Percentiles rank a stretch among this genome's conserved stretches.
Conservation (phyloP, 2,888 invertebrate genomes). For the Perizoma flavofasciatum region DNA sequence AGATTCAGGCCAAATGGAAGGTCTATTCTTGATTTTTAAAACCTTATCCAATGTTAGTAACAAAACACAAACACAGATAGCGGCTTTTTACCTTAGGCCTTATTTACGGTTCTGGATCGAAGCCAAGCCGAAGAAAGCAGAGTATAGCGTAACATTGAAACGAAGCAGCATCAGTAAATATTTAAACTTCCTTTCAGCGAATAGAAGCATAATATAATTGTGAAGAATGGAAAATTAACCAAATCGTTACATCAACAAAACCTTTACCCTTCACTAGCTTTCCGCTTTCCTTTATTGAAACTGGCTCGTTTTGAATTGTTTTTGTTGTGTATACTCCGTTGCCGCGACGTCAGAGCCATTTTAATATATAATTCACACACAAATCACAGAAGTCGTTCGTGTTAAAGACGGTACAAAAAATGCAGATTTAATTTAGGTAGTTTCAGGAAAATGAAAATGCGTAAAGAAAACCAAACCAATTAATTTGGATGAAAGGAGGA, state of each 20-base stretch:
- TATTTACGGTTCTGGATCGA: constrained; percentile 3
- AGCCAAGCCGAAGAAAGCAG: constrained; percentile 20
- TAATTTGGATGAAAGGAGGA: too few relatives aligned
- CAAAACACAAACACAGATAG: constrained; percentile 1
- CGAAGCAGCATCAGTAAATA: constrained; percentile 5
- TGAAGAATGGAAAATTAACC: constrained; percentile 19
- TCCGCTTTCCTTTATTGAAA: constrained; percentile 71
- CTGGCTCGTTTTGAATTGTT: constrained; percentile 73
- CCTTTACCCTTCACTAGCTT: constrained; percentile 68
- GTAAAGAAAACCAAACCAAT: too few relatives aligned
- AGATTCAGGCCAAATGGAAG: too few relatives aligned
- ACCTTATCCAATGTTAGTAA: neutral
- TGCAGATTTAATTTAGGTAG: too few relatives aligned
- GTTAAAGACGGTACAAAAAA: too few relatives aligned
- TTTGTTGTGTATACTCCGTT: constrained; percentile 75
- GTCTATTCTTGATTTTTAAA: too few relatives aligned
- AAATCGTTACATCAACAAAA: constrained; percentile 19
- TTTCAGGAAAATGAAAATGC: neutral
- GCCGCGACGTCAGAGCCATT: constrained; percentile 76
- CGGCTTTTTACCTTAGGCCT: constrained; percentile 16
- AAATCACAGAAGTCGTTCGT: constrained; percentile 3
- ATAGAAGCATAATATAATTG: constrained; percentile 10
- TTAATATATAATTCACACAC: constrained; percentile 19
- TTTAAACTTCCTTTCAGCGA: constrained; percentile 3
- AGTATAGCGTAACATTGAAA: constrained; percentile 9